Percentiles rank a stretch among this genome's conserved stretches.
Evolutionary conservation across 2,113 vertebrate genomes (phyloP).

Genomic region (Heptranchias perlo): DNA sequence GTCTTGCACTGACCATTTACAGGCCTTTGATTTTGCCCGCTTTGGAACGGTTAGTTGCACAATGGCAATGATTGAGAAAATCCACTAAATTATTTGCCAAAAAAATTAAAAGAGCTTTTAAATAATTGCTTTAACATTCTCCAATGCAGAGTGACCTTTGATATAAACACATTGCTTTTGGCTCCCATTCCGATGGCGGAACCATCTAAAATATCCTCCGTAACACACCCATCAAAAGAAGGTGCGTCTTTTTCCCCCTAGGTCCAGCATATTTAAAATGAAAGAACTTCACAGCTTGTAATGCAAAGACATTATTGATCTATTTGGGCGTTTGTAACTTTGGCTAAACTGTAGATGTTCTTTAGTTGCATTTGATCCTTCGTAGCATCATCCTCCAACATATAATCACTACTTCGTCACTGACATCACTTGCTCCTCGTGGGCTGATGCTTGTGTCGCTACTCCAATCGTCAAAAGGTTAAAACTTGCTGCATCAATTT

Average conservation of each 20-base stretch:
- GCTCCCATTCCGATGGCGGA: neutral
- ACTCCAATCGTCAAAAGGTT: conserved; percentile 12
- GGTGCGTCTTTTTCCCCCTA: neutral
- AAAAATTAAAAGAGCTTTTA: neutral
- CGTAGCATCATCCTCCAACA: no score
- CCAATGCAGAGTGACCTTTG: neutral
- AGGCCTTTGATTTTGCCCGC: neutral
- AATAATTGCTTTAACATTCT: neutral
- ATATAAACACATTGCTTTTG: neutral
- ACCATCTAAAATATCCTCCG: neutral
- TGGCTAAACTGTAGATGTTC: neutral
- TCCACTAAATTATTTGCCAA: neutral
- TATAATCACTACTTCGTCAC: neutral
- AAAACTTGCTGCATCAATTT: neutral
- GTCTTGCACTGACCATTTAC: neutral
- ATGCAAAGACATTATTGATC: neutral
- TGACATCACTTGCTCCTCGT: neutral
- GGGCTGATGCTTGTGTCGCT: neutral
- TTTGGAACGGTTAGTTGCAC: neutral
- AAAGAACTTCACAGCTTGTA: neutral
- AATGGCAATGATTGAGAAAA: neutral
- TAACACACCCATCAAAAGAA: neutral
- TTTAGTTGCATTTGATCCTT: neutral
- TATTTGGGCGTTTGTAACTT: neutral
- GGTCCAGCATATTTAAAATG: neutral